Base-by-base conservation (phyloP, 1,140 invertebrate genomes). In the Parasteatoda tepidariorum region DNA sequence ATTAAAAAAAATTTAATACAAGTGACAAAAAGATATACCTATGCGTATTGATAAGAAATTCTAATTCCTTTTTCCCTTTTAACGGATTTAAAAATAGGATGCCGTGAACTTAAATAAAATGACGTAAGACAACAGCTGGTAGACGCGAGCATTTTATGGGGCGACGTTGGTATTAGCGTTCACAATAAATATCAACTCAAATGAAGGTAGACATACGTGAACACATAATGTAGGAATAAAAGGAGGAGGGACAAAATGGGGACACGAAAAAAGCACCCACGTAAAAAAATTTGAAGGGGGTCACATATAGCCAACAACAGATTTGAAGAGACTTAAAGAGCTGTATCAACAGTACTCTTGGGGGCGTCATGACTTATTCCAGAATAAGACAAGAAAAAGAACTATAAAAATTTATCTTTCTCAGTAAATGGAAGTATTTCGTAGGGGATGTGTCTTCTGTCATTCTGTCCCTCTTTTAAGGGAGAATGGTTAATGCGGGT, bases 301-400 rank as follows among this genome's bases (percentile, higher is more conserved):
- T 48, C 73, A 64, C 73, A 76, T 76, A 34, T 59, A 57, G 57
- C 73, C 73, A 76, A 76, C 73, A 76, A 76, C 73, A 76, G 73
- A 76, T 76, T 76, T 76, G 64, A 59, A 4, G 73, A 48, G 73
- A 48, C 64, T 76, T 76, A 62, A 59, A 64, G 73, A 48, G 34
- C 57, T 76, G 73, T 76, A 76, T 76, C 73, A 76, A 76, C 73
- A 76, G 59, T 41, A 41, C 34, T 64, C 59, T 41, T 48, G 38
- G n/a, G 57, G 57, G 31, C 64, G 59, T 76, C 59, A 22, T 76
- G 73, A 76, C 55, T 76, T 64, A 62, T 74, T 66, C 30, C 13
- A 18, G 71, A 33, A 74, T 76, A 64, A 64, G 59, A 48, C 1
- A 18, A 48, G 38, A 48, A 18, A 48, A 18, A 48, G 38, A 0